These are phyloP conservation scores for Helicoverpa assulta DNA, from an alignment of 2,888 invertebrate genomes.

Conservation along the genomic window DNA sequence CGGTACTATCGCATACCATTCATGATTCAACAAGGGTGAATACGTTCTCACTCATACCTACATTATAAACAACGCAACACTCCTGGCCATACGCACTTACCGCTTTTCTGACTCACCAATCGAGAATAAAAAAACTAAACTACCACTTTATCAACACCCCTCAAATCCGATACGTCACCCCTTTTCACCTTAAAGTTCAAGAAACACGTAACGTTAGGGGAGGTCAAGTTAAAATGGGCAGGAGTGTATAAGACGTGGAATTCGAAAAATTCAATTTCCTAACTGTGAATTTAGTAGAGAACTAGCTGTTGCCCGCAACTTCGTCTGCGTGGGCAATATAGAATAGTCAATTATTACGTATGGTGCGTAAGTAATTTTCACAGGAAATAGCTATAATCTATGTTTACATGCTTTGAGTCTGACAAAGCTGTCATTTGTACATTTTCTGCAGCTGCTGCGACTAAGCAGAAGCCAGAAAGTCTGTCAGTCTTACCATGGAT, in stretches of 20 bases:
- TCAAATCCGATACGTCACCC: conserved; percentile 65
- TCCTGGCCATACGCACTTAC: conserved; percentile 37
- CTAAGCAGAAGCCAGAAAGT: too few relatives aligned
- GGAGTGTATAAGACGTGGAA: conserved; percentile 74
- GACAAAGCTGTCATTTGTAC: too few relatives aligned
- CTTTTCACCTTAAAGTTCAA: conserved; percentile 53
- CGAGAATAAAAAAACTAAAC: conserved; percentile 73
- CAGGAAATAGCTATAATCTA: too few relatives aligned
- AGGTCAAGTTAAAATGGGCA: conserved; percentile 71
- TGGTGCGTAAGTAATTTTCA: too few relatives aligned
- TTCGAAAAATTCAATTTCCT: conserved; percentile 88
- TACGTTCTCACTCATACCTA: conserved; percentile 64
- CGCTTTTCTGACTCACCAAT: conserved; percentile 64
- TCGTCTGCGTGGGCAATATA: too few relatives aligned
- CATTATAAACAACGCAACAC: conserved; percentile 58
- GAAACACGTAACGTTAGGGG: conserved; percentile 43
- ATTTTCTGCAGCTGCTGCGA: too few relatives aligned
- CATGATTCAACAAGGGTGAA: conserved; percentile 60
- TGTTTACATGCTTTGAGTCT: too few relatives aligned
- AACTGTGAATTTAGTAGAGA: conserved; percentile 85
- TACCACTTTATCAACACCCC: conserved; percentile 66
- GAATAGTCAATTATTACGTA: too few relatives aligned
- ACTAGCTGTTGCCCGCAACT: too few relatives aligned
- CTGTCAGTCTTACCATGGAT: too few relatives aligned
- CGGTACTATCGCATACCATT: conserved; percentile 22